phyloP scores from a whole-genome alignment of 30 jellyfish, hydroid and myxozoan species.

The Chironex yamaguchii region DNA sequence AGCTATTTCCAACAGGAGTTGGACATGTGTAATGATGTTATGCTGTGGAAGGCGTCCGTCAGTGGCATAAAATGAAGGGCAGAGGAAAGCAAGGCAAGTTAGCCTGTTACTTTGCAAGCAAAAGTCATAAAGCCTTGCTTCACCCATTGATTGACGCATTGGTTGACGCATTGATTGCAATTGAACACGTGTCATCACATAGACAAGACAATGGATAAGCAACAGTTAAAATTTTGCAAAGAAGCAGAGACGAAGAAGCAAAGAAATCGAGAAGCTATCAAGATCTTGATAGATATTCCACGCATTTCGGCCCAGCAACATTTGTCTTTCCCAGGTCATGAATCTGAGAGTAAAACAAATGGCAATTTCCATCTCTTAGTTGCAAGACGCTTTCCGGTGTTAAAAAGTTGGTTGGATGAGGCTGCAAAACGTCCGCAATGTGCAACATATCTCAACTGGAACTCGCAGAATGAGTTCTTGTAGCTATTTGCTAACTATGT shows the following conservation, averaged over 20 bases:
- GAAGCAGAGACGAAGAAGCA: conserved; percentile 77
- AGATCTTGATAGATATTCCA: conserved; percentile 52
- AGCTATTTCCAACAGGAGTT: conserved; percentile 72
- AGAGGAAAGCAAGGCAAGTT: conserved; percentile 69
- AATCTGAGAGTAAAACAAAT: conserved; percentile 61
- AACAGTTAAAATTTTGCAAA: conserved; percentile 50
- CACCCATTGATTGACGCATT: too few relatives aligned
- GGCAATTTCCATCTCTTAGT: conserved; percentile 69
- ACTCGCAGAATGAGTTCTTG: conserved; percentile 40
- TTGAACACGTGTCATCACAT: conserved; percentile 63
- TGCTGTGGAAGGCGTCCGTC: conserved; percentile 74
- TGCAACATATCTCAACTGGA: conserved; percentile 77
- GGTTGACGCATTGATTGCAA: conserved; percentile 63
- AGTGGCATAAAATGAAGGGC: conserved; percentile 70
- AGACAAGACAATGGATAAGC: conserved; percentile 50
- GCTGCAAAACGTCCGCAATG: conserved; percentile 70
- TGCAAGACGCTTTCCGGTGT: conserved; percentile 62
- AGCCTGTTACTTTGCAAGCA: conserved; percentile 49
- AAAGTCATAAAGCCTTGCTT: conserved; percentile 57
- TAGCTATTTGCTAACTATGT: conserved; percentile 13
- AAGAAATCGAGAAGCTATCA: conserved; percentile 71
- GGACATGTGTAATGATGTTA: conserved; percentile 51
- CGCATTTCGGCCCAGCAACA: conserved; percentile 64
- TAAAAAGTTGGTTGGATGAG: conserved; percentile 56
- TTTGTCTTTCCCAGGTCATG: conserved; percentile 67